Evolutionary conservation across 2,797 vertebrate species (phyloP), one percentile per base, ranked within the genome.

Genomic region (Gallinago solitaria): DNA sequence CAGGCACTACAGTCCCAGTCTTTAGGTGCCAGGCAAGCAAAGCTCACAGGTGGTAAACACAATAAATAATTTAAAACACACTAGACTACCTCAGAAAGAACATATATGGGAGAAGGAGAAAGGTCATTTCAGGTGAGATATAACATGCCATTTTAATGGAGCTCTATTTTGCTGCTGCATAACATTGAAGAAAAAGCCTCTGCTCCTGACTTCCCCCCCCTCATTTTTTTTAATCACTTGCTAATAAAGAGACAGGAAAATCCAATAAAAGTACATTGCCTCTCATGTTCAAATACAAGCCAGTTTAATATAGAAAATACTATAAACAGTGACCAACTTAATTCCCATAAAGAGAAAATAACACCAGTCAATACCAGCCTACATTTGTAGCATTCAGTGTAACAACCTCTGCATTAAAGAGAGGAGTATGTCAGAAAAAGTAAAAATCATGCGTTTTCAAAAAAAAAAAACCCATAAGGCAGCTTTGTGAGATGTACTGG

Each of bases 121-220:
- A 74, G 20, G 53, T 10, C 59, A 43, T 69, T 86, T 74, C 41
- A 80, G 16, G 25, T 45, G 33, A 80, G 39, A 70, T 7, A 0
- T 1, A 71, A 56, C 5, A 3, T 7, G 51, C 5, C 12, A 11
- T 32, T 87, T 79, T 70, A 16, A 64, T 7, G 5, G 28, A 89
- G 12, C 27, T 87, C 54, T 32, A 14, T 15, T 76, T 84, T 33
- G 12, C 25, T 83, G 30, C 47, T 76, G 33, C 6, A 6, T 20
- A 41, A 56, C 6, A 51, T 1, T 2, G 1, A 59, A 71, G 28
- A 71, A 56, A 80, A 82, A 76, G 9, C 12, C 27, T 65, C 41
- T 30, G 32, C 67, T 76, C 43, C 21, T 51, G 32, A 47, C 45
- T 18, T 13, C 2, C 1, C 3, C 2, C 15, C 6, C 1, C 3